Evolutionary conservation across 1,140 invertebrate genomes (phyloP).

Genomic region (Aphaenogaster rudis): DNA sequence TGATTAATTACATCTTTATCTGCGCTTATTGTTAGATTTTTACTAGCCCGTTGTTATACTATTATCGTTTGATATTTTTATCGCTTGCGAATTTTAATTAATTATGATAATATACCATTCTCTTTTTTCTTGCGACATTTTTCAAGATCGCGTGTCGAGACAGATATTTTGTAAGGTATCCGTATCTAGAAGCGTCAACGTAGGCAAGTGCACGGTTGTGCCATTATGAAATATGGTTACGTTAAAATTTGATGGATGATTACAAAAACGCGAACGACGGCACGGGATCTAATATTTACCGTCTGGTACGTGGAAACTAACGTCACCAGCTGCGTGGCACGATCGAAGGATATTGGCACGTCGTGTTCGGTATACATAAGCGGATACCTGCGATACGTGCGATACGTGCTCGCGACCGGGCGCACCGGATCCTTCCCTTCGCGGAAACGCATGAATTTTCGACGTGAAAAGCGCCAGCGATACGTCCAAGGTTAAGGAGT

Average conservation of each 20-base stretch:
- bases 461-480: conserved; percentile 52
- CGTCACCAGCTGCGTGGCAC: conserved; percentile 41
- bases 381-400: conserved; percentile 31
- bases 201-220: neutral
- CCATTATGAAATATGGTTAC: conserved; percentile 44
- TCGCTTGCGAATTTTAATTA: neutral
- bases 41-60: neutral
- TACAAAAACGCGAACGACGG: conserved; percentile 30
- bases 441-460: conserved; percentile 47
- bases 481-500: conserved; percentile 56
- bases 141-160: neutral
- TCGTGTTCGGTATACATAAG: conserved; percentile 34
- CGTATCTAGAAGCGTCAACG: neutral
- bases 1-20: neutral
- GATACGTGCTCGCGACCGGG: conserved; percentile 42
- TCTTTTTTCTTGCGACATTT: neutral
- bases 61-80: neutral
- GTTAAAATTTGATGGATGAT: conserved; percentile 59
- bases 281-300: conserved; percentile 46
- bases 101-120: neutral
- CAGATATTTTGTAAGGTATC: conserved; percentile 12
- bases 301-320: conserved; percentile 42
- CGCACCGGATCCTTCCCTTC: conserved; percentile 36
- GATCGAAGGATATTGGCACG: conserved; percentile 62
- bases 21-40: no score